Percentiles rank a stretch among this genome's conserved stretches.
Evolutionary conservation across 2,888 invertebrate genomes (phyloP).

Genomic region (Caenorhabditis japonica): DNA sequence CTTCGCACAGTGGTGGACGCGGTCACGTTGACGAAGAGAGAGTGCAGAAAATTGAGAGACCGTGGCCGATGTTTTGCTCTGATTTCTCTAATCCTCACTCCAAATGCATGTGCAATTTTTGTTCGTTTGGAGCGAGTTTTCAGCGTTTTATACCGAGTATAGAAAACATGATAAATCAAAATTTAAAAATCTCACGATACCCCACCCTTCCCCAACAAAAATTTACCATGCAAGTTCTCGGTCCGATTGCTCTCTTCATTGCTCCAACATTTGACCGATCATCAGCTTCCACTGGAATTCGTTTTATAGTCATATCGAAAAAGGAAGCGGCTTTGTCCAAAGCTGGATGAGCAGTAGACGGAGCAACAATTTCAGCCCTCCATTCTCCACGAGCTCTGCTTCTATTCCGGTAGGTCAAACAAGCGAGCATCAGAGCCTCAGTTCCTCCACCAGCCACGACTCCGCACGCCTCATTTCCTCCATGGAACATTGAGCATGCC

Average conservation of each 20-base stretch:
- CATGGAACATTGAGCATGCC: conserved; percentile 85
- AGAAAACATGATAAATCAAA: too few species aligned
- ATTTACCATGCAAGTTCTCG: conserved; percentile 56
- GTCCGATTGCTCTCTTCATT: conserved; percentile 54
- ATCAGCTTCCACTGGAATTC: conserved; percentile 48
- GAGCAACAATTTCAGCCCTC: conserved; percentile 85
- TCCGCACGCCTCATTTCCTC: conserved; percentile 84
- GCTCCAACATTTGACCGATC: conserved; percentile 52
- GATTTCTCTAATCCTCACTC: too few species aligned
- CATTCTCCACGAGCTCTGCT: conserved; percentile 85
- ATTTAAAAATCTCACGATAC: too few species aligned
- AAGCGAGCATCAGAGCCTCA: conserved; percentile 95
- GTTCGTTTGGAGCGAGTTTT: too few species aligned
- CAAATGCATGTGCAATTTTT: too few species aligned
- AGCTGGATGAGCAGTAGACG: conserved; percentile 60
- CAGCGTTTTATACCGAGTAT: too few species aligned
- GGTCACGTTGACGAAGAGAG: too few species aligned
- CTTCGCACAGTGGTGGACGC: too few species aligned
- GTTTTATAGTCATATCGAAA: conserved; percentile 84
- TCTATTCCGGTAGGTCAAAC: conserved; percentile 88
- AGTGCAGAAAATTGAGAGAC: too few species aligned
- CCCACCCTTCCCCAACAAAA: too few species aligned
- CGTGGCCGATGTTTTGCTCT: too few species aligned
- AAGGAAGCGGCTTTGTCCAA: conserved; percentile 82
- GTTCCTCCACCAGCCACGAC: conserved; percentile 94